These are phyloP conservation scores for Pseudochirops cupreus DNA, from an alignment of 2,797 vertebrate species.

Conservation along the genomic window DNA sequence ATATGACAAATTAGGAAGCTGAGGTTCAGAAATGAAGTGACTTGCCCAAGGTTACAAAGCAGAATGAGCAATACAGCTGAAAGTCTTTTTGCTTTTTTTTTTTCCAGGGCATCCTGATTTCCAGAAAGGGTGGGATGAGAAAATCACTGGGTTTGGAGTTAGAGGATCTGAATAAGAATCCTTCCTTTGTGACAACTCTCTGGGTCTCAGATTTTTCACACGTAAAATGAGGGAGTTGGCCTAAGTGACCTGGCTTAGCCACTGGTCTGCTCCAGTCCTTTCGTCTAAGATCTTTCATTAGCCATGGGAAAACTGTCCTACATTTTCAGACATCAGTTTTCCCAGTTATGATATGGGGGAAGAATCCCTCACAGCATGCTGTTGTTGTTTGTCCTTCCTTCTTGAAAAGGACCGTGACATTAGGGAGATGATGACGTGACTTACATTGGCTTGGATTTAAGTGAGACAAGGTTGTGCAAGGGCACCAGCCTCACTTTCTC, in stretches of 20 bases:
- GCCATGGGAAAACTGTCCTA: not conserved
- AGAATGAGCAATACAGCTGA: not conserved
- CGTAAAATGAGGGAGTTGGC: not conserved
- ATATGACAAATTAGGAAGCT: constrained; percentile 26
- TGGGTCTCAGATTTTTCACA: not conserved
- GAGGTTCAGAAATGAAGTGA: constrained; percentile 3
- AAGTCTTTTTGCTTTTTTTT: not conserved
- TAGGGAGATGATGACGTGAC: no score
- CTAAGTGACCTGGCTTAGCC: not conserved
- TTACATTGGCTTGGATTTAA: no score
- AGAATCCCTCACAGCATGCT: not conserved
- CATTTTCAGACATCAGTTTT: not conserved
- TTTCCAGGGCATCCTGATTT: not conserved
- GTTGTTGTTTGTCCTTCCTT: no score
- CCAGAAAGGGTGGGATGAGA: not conserved
- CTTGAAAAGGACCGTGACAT: no score
- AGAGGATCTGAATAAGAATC: not conserved
- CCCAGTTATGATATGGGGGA: not conserved
- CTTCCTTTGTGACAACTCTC: not conserved
- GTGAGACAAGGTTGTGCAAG: no score
- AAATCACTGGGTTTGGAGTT: not conserved
- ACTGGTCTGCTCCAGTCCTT: not conserved
- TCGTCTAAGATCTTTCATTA: not conserved
- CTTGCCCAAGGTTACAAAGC: not conserved
- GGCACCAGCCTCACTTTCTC: no score